These are phyloP conservation scores for Mus musculus DNA, from an alignment of 2,113 vertebrate species.

Conservation along the genomic window GRCm39 chr2:80271501-80272000, in stretches of 20 bases:
- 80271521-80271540: slow-evolving; percentile 32
- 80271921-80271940: neutral
- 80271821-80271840: neutral
- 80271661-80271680: neutral
- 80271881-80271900: neutral
- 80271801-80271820: neutral
- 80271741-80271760: neutral
- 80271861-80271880: neutral
- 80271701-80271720: neutral
- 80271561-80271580: neutral
- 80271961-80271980: slow-evolving; percentile 18
- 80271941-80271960: neutral
- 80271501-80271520: neutral
- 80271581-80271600: neutral
- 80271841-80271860: neutral
- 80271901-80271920: neutral
- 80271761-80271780: neutral
- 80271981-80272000: neutral
- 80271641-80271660: slow-evolving; percentile 5
- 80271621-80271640: neutral
- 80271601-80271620: neutral
- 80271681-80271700: neutral
- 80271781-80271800: neutral
- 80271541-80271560: neutral
- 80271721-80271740: neutral